phyloP scores from a whole-genome alignment of 1,140 invertebrate genomes.

The Copidosoma floridanum region DNA sequence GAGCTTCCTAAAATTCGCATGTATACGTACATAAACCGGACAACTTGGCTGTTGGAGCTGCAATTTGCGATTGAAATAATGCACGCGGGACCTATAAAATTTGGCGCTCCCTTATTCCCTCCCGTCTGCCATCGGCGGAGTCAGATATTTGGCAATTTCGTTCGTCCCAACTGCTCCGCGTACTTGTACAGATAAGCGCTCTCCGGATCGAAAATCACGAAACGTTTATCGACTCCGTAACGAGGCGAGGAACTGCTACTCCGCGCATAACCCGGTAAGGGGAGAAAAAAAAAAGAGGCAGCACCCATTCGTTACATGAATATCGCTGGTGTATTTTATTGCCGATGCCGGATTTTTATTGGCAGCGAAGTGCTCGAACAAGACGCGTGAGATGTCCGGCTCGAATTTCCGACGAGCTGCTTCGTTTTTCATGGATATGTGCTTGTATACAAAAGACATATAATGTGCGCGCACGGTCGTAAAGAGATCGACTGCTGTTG shows the following conservation, averaged over 20 bases:
- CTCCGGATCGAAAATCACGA: conserved; percentile 18
- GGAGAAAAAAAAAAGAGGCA: no score
- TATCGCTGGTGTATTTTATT: no score
- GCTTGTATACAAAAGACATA: background rate
- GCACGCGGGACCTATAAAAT: conserved; percentile 19
- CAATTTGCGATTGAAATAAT: conserved; percentile 13
- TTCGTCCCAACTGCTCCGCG: no score
- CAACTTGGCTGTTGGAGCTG: no score
- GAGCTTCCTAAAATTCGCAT: background rate
- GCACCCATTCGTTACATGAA: no score
- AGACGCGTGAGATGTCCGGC: conserved; percentile 19
- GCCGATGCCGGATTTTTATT: conserved; percentile 13
- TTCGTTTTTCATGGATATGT: background rate
- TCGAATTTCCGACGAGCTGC: conserved; percentile 13
- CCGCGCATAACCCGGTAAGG: no score
- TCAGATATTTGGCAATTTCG: conserved; percentile 9
- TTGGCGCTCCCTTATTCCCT: background rate
- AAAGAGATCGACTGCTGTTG: background rate
- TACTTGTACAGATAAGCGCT: no score
- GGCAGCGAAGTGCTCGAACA: conserved; percentile 10
- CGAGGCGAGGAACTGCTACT: no score
- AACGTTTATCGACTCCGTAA: conserved; percentile 18
- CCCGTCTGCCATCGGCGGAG: no score
- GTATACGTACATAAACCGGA: background rate
- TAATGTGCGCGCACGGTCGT: background rate